A percentile compares a stretch with the other conserved stretches of the same genome.
These are phyloP conservation scores for Myripristis murdjan DNA, from an alignment of 2,797 vertebrate species.

Conservation along the genomic window DNA sequence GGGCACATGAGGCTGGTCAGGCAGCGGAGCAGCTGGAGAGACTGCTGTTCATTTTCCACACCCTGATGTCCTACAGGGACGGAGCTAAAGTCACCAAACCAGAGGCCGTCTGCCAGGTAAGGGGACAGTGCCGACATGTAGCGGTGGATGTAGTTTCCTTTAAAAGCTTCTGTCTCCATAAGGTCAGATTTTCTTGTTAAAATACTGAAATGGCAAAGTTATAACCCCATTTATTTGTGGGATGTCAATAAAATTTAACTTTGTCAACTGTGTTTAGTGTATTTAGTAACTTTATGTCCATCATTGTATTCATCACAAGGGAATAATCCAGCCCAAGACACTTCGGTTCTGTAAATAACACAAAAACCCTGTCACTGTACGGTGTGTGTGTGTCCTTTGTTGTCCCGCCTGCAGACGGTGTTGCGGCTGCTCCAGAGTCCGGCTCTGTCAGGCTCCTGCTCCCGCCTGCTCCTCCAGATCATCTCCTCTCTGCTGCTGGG, in stretches of 20 bases:
- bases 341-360: no score
- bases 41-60: conserved; percentile 89
- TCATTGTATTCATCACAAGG: no score
- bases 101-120: conserved; percentile 89
- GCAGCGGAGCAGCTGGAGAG: conserved; percentile 90
- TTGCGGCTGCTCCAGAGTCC: conserved; percentile 82
- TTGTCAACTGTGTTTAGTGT: no score
- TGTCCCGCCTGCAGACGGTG: conserved; percentile 79
- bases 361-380: no score
- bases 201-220: no score
- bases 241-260: no score
- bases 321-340: no score
- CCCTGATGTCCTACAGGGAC: conserved; percentile 86
- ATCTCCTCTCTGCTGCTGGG: conserved; percentile 90
- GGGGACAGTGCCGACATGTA: neutral
- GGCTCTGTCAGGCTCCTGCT: conserved; percentile 85
- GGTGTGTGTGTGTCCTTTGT: neutral
- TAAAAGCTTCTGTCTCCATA: neutral
- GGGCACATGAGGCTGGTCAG: conserved; percentile 49
- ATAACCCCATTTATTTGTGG: no score
- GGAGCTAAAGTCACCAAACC: conserved; percentile 92
- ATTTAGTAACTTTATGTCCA: no score
- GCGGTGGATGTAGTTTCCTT: neutral
- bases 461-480: conserved; percentile 87
- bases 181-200: no score